Base-by-base conservation (phyloP, 2,113 vertebrate genomes). In the Chionomys nivalis region DNA sequence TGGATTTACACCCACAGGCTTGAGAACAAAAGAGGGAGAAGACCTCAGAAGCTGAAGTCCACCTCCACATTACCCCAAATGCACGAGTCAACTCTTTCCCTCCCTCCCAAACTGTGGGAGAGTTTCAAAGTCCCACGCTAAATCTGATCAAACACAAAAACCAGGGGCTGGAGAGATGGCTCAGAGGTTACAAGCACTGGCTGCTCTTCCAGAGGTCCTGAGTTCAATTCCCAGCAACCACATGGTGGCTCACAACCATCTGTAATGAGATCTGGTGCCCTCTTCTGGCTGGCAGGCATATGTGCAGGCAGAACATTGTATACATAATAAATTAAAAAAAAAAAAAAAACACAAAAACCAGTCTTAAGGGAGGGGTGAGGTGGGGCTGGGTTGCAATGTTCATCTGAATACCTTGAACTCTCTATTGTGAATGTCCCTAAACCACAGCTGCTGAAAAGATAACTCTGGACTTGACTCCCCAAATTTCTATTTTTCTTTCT, bases 11-110 rank as follows among this genome's bases (percentile, higher is more conserved):
- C 58, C 90, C 19, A 68, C 23, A 36, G 89, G 83, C 81, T 91
- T 66, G 33, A 94, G 78, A 93, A 93, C 86, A 42, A 87, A 78
- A 49, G 55, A 73, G 79, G 52, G 14, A 87, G 89, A 77, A 91
- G 91, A 14, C 70, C 91, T 96, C 63, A 66, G 55, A 87, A 76
- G 31, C 58, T 26, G 4, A 87, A 94, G 63, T 61, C 17, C 83
- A 31, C 39, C 94, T 88, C 33, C 92, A 94, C 61, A 77, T n/a
- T 21, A 88, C 36, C 83, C 28, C 75, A 39, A 31, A 42, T 11
- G 33, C 11, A 33, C 12, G 47, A 94, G 89, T 8, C 0, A 17
- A 2, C 42, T 7, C 73, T 55, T 77, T 42, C 28, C 28, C 36
- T 39, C 82, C 42, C 76, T 6, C 42, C 65, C 26, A 13, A 87